Conservation (phyloP, 2,797 vertebrate genomes). For the Ptychobarbus kaznakovi region DNA sequence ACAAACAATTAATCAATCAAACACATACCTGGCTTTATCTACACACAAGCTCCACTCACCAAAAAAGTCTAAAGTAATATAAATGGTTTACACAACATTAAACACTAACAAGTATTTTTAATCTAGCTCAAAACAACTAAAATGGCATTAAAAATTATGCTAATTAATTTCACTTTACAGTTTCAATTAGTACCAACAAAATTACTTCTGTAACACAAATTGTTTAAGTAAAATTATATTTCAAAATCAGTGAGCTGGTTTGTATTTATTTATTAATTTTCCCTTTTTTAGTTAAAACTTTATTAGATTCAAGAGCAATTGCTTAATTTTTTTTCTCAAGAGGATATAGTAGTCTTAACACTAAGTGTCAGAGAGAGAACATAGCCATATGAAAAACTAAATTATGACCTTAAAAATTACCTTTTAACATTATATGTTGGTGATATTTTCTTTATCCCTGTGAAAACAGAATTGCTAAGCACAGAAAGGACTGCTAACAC, state of each 20-base stretch:
- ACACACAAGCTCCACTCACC: not conserved
- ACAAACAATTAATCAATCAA: not conserved
- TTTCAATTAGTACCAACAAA: not conserved
- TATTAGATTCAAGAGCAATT: not conserved
- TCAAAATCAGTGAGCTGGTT: not conserved
- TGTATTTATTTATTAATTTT: not conserved
- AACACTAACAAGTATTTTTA: not conserved
- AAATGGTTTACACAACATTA: not conserved
- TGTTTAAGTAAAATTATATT: not conserved
- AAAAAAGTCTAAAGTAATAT: not conserved
- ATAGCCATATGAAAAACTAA: not conserved
- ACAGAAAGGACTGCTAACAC: slow-evolving; percentile 68
- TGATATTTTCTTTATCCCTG: slow-evolving; percentile 28
- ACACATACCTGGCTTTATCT: not conserved
- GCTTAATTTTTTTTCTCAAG: not conserved
- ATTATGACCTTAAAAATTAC: not conserved
- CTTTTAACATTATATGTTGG: slow-evolving; percentile 61
- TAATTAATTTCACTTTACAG: not conserved
- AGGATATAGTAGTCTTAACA: not conserved
- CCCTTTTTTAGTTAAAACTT: not conserved
- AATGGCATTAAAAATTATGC: not conserved
- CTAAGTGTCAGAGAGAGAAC: slow-evolving; percentile 16
- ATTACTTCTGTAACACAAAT: not conserved
- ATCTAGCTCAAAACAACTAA: not conserved
- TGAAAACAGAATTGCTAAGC: slow-evolving; percentile 55